phyloP scores from a whole-genome alignment of 2,797 vertebrate genomes.

The Orestias chungarensis region DNA sequence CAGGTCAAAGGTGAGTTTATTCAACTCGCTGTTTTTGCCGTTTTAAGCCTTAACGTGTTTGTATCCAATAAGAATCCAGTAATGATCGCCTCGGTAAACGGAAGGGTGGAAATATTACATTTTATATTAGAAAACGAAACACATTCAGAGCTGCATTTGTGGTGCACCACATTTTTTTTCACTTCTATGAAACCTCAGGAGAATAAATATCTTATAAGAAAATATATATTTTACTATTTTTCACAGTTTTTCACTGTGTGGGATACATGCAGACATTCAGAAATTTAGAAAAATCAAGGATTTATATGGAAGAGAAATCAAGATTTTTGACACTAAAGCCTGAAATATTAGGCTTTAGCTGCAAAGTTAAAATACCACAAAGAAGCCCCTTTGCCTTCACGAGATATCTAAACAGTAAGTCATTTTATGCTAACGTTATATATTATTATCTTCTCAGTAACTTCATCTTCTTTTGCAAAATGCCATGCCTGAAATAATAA shows the following conservation, averaged over 20 bases:
- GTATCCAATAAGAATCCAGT: neutral
- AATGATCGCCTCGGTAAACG: neutral
- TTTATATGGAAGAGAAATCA: neutral
- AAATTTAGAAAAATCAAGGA: neutral
- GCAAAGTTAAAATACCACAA: too few relatives aligned
- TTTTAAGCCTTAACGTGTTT: neutral
- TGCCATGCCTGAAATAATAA: conserved; percentile 28
- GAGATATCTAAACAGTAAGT: too few relatives aligned
- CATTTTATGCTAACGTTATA: too few relatives aligned
- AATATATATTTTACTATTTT: too few relatives aligned
- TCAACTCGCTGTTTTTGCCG: neutral
- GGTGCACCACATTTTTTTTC: neutral
- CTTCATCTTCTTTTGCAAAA: conserved; percentile 7
- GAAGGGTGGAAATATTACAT: neutral
- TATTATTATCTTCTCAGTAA: neutral
- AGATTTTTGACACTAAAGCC: neutral
- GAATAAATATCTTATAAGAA: neutral
- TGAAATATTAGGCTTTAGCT: neutral
- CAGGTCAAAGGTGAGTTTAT: neutral
- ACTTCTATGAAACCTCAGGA: neutral
- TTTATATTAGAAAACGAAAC: neutral
- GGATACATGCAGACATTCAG: neutral
- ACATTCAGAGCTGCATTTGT: neutral
- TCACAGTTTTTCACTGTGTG: neutral
- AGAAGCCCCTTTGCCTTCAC: too few relatives aligned